A percentile compares a stretch with the other conserved stretches of the same genome.
Conservation (phyloP, 92 coral and sea anemone species). For the Phenganax marumi region DNA sequence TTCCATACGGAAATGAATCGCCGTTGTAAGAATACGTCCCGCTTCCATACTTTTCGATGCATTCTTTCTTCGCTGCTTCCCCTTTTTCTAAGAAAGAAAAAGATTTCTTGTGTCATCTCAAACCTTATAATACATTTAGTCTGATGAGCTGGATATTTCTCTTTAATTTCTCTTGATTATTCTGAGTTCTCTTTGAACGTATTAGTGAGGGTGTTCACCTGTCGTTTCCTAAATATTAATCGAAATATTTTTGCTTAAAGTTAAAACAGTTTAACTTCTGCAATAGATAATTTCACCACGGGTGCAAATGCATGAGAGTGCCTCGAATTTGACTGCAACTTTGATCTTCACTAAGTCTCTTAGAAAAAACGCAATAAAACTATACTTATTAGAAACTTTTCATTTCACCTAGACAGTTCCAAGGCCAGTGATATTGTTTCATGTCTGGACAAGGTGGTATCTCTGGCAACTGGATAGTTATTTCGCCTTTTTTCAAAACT, state of each 20-base stretch:
- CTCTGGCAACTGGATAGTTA: slow-evolving; percentile 26
- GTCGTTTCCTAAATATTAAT: too few relatives aligned
- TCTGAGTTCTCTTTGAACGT: too few relatives aligned
- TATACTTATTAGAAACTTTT: neutral
- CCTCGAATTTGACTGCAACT: too few relatives aligned
- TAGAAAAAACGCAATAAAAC: too few relatives aligned
- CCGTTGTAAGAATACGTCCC: neutral
- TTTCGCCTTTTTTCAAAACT: neutral
- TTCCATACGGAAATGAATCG: neutral
- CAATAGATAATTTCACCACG: too few relatives aligned
- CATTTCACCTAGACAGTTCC: slow-evolving; percentile 36
- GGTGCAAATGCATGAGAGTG: too few relatives aligned
- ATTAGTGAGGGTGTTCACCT: too few relatives aligned
- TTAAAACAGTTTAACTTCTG: too few relatives aligned
- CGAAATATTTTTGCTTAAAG: too few relatives aligned
- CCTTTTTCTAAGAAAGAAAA: neutral
- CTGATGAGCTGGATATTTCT: too few relatives aligned
- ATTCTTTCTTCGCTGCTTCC: neutral
- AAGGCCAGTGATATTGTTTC: slow-evolving; percentile 39
- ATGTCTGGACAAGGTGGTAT: slow-evolving; percentile 42
- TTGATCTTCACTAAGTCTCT: too few relatives aligned
- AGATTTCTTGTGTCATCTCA: neutral
- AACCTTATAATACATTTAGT: neutral
- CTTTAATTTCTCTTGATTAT: too few relatives aligned
- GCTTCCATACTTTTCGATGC: neutral